These are phyloP conservation scores for Trissolcus brochymenae DNA, from an alignment of 2,888 invertebrate genomes.

Conservation along the genomic window DNA sequence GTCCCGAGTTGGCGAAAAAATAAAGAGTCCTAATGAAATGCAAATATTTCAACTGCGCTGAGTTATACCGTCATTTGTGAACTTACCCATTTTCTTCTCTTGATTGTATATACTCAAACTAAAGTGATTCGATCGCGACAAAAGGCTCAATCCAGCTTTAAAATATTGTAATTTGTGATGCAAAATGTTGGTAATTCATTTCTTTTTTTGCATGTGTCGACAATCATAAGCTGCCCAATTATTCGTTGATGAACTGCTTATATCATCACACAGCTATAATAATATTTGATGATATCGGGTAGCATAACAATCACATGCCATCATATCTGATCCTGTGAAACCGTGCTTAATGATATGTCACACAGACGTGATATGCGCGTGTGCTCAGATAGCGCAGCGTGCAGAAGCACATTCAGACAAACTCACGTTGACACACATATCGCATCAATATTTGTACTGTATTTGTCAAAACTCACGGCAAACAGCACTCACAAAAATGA, in stretches of 20 bases:
- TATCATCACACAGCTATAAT: conserved; percentile 16
- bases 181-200: too few relatives aligned
- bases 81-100: not conserved
- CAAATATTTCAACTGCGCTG: not conserved
- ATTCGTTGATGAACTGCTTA: conserved; percentile 12
- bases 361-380: conserved; percentile 17
- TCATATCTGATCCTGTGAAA: conserved; percentile 36
- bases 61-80: not conserved
- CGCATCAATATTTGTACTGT: conserved; percentile 27
- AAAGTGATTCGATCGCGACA: not conserved
- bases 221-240: conserved; percentile 6
- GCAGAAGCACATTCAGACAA: conserved; percentile 29
- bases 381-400: conserved; percentile 26
- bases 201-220: not conserved
- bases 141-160: not conserved
- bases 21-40: not conserved
- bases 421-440: conserved; percentile 29
- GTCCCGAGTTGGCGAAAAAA: not conserved
- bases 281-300: conserved; percentile 24
- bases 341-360: conserved; percentile 34
- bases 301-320: conserved; percentile 19
- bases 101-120: too few relatives aligned
- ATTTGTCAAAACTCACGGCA: conserved; percentile 24
- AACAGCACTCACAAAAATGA: conserved; percentile 9
- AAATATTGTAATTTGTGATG: too few relatives aligned